Conservation (phyloP, 2,797 vertebrate species). For the Lutjanus argentimaculatus region DNA sequence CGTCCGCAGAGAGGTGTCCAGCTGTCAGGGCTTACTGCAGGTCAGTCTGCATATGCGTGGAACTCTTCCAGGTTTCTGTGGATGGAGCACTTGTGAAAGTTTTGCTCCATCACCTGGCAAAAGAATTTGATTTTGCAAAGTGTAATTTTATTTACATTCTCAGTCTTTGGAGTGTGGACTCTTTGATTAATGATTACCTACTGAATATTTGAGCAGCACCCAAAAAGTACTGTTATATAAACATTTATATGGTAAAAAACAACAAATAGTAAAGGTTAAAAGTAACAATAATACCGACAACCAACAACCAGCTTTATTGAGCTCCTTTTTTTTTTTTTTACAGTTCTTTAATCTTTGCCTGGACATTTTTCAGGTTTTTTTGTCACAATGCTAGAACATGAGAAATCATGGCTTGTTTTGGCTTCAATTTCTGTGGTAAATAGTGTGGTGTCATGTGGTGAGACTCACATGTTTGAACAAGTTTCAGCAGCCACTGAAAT, state of each 20-base stretch:
- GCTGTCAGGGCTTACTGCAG: slow-evolving; percentile 93
- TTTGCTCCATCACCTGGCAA: background rate
- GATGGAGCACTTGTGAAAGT: background rate
- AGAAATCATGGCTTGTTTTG: background rate
- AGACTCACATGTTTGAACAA: background rate
- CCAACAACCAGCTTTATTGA: no score
- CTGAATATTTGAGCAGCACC: background rate
- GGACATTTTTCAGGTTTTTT: background rate
- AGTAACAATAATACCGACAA: no score
- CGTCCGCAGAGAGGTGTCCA: slow-evolving; percentile 92
- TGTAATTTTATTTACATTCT: background rate
- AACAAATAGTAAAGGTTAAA: no score
- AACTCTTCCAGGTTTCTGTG: slow-evolving; percentile 51
- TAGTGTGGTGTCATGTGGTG: background rate
- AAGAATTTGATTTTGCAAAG: background rate
- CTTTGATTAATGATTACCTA: background rate
- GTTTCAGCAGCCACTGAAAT: background rate
- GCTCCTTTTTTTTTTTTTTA: background rate
- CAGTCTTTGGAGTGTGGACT: background rate
- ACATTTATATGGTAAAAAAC: no score
- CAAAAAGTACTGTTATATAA: no score
- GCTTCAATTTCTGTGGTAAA: background rate
- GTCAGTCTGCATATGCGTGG: slow-evolving; percentile 72
- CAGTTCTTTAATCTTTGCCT: background rate
- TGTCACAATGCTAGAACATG: background rate